Conservation (phyloP, 1,140 invertebrate genomes). For the Steinernema feltiae region DNA sequence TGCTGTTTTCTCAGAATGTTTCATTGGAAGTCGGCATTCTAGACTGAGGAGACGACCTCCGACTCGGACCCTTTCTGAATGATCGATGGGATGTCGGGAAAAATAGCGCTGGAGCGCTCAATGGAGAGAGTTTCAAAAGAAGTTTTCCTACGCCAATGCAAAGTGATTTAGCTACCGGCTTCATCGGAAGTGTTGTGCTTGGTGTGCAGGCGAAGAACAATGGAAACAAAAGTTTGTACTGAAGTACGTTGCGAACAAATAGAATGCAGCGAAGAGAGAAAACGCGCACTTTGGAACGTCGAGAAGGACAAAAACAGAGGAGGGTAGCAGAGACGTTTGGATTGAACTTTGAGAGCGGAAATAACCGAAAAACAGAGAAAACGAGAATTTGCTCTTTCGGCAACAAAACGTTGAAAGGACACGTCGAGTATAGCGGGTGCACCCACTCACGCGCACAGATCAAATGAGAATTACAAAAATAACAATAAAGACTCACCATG, state of each 20-base stretch:
- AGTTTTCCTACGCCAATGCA: neutral
- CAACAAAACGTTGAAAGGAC: neutral
- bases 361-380: no score
- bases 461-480: neutral
- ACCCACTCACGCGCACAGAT: neutral
- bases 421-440: no score
- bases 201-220: neutral
- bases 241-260: no score
- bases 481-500: neutral
- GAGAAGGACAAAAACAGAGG: no score
- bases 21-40: no score
- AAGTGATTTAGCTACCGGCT: constrained; percentile 12
- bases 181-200: neutral
- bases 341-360: no score
- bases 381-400: no score
- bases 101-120: neutral
- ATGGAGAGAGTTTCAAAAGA: neutral
- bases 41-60: no score
- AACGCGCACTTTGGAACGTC: no score
- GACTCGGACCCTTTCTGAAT: constrained; percentile 1
- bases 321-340: no score
- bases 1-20: no score
- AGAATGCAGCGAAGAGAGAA: no score
- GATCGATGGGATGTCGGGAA: neutral
- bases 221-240: neutral